Base-by-base conservation (phyloP, 2,797 vertebrate species). In the Onychomys leucogaster region DNA sequence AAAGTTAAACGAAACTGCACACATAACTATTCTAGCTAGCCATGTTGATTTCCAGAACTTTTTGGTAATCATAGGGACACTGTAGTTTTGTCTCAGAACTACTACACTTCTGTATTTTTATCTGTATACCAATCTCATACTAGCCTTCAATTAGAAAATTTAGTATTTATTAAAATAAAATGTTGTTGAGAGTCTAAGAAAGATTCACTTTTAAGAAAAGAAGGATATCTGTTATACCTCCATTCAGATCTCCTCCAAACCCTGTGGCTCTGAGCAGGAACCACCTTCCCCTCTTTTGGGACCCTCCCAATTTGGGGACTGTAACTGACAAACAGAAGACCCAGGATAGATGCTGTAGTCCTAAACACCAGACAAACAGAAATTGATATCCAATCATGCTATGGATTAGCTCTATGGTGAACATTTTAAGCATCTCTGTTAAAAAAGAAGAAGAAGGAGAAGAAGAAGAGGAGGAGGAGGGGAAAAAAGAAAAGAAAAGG, bases 151-250 rank as follows among this genome's bases (percentile, higher is more conserved):
- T 75, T 55, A 91, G 34, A 93, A 88, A 82, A 67, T 61, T n/a
- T n/a, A 80, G 27, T 92, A 78, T 14, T 91, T 82, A 94, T 59
- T 89, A 71, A 95, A 71, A 21, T 83, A 41, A 88, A 61, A 65
- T n/a, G 71, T n/a, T 88, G 10, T 49, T 61, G 55, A 94, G 46
- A 32, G 55, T 4, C 81, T 83, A 85, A 94, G 49, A 94, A 91
- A 86, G 82, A 57, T 95, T 92, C 2, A 85, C 59, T 95, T 95
- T 81, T 61, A 92, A 83, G 41, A 49, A 93, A 89, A 84, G 7
- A 91, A 81, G 4, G 8, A 41, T 21, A 27, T 23, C 78, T 59
- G 34, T 25, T 81, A 57, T 1, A 12, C 1, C n/a, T 55, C 27
- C 63, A 85, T 76, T 85, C 89, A 6, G 83, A 88, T 57, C 19